Evolutionary conservation across 2,113 vertebrate genomes (phyloP).

Genomic region (Hippolais icterina): DNA sequence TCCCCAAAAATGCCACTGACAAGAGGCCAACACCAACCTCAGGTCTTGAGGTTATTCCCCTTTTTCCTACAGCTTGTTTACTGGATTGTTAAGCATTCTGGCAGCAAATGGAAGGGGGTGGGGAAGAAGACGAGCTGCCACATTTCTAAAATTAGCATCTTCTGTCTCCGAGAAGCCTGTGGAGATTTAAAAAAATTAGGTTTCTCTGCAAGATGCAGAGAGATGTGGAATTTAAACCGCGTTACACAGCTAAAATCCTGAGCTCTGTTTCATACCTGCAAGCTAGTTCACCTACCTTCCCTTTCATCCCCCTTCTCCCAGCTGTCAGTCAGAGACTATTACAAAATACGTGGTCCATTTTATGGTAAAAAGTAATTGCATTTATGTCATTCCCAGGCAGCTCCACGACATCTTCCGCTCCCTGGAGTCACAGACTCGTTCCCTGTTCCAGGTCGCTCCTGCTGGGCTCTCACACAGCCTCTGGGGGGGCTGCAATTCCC

Average conservation of each 20-base stretch:
- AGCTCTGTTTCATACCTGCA: background rate
- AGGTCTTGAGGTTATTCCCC: background rate
- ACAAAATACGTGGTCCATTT: background rate
- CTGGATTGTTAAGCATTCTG: constrained; percentile 60
- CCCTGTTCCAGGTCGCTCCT: background rate
- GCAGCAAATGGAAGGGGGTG: constrained; percentile 49
- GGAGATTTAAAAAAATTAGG: constrained; percentile 58
- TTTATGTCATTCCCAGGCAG: background rate
- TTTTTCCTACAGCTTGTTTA: constrained; percentile 38
- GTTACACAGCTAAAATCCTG: background rate
- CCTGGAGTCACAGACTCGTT: background rate
- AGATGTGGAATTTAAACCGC: constrained; percentile 16
- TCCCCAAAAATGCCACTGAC: background rate
- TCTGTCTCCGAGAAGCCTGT: constrained; percentile 58
- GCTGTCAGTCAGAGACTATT: background rate
- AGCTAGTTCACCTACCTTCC: background rate
- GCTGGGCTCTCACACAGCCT: background rate
- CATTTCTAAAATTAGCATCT: constrained; percentile 71
- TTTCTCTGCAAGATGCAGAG: constrained; percentile 40
- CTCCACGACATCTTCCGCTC: background rate
- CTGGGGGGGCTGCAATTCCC: background rate
- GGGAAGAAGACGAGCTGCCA: constrained; percentile 54
- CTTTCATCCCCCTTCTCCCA: background rate
- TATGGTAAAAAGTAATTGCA: background rate
- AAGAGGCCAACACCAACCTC: background rate